These are phyloP conservation scores for Scalopus aquaticus DNA, from an alignment of 2,113 vertebrate genomes.

Conservation along the genomic window DNA sequence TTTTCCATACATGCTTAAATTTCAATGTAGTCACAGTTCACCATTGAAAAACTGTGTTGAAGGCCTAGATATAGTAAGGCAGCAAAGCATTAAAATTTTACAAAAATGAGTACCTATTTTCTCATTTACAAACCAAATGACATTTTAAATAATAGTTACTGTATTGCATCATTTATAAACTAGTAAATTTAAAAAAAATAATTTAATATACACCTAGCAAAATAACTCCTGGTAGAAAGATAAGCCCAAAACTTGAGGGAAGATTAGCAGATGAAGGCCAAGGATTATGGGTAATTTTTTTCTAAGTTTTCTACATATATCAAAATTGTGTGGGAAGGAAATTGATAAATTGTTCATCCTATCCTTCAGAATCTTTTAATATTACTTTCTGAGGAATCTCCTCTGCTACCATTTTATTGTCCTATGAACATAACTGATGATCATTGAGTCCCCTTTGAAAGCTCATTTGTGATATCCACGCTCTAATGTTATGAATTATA, in stretches of 20 bases:
- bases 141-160: not conserved
- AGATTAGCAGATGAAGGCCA: not conserved
- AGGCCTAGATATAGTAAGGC: conserved; percentile 22
- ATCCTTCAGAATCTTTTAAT: not conserved
- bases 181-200: not conserved
- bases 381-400: not conserved
- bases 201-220: not conserved
- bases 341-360: not conserved
- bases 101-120: conserved; percentile 37
- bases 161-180: conserved; percentile 16
- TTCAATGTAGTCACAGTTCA: conserved; percentile 47
- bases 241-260: not conserved
- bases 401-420: not conserved
- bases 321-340: not conserved
- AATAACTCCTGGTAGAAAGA: not conserved
- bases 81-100: conserved; percentile 32
- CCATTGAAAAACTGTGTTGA: conserved; percentile 49
- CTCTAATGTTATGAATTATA: not conserved
- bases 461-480: not conserved
- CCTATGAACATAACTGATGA: not conserved
- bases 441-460: not conserved
- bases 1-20: conserved; percentile 47
- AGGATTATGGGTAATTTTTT: not conserved
- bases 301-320: not conserved
- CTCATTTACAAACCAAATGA: not conserved